Conservation (phyloP, 2,797 vertebrate species). For the Microctenopoma lineatum region DNA sequence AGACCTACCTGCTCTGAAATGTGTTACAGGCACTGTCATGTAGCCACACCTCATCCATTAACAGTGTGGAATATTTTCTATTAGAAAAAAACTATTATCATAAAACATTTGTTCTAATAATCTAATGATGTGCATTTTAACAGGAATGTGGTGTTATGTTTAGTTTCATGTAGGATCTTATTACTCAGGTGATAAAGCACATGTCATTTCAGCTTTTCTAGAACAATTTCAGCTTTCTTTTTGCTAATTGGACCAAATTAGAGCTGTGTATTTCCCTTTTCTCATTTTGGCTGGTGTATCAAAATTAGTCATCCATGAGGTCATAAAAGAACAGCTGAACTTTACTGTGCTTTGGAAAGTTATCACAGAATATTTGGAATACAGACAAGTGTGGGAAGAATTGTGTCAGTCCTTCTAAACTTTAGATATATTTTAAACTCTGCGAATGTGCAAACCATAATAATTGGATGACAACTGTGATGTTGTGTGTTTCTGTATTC, state of each 20-base stretch:
- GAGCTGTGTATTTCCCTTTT: too few species aligned
- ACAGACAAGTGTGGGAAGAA: conserved; percentile 7
- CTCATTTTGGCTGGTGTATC: too few species aligned
- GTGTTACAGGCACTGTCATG: not conserved
- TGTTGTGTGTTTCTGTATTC: conserved; percentile 20
- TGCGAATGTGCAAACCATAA: not conserved
- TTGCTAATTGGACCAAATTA: too few species aligned
- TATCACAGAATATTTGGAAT: conserved; percentile 20
- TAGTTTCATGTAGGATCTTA: too few species aligned
- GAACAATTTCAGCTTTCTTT: too few species aligned
- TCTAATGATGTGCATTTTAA: too few species aligned
- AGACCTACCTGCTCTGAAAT: conserved; percentile 7
- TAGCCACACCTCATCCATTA: not conserved
- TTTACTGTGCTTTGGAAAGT: conserved; percentile 28
- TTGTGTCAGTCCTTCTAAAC: not conserved
- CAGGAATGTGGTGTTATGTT: too few species aligned
- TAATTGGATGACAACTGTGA: not conserved
- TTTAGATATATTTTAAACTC: conserved; percentile 23
- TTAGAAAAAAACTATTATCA: too few species aligned
- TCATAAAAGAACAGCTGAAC: not conserved
- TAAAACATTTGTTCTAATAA: too few species aligned
- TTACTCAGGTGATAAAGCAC: too few species aligned
- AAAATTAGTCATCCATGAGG: too few species aligned
- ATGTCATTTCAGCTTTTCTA: too few species aligned
- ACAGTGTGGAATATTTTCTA: not conserved